Evolutionary conservation across 2,797 vertebrate species (phyloP), one percentile per base, ranked within the genome.

Genomic region (Clarias platycephalus): DNA sequence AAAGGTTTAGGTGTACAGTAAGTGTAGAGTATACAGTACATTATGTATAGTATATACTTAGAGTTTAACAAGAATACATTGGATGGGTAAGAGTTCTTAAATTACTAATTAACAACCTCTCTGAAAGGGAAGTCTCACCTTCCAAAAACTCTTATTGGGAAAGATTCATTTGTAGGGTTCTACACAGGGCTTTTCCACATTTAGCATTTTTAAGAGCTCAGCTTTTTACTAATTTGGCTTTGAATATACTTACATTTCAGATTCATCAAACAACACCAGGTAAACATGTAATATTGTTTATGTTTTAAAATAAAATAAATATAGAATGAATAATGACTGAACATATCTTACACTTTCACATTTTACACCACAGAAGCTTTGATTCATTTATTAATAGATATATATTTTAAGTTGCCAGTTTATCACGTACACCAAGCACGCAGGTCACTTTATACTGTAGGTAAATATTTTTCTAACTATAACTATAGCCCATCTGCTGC

Each of bases 291-390:
- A 24, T 77, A 58, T 58, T 37, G 5, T 62, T 58, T 76, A 22
- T 58, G 53, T 58, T 22, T 34, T 60, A 37, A 37, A 62, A 60
- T 40, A 0, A 37, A 77, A 34, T 77, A 3, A 60, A 31, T 31
- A 12, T 58, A 77, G 55, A 37, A 62, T 60, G 60, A 7, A 62
- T 78, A 78, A 78, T 62, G 31, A 16, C 31, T 78, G 31, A 34
- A 37, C 57, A 40, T 60, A 31, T 62, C 37, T 6, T 40, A 60
- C 12, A 62, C 2, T 40, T 78, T 20, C 22, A 78, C 5, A 78
- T 78, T 60, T 34, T 62, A 63, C 34, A 40, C 16, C 58, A 78
- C 58, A 62, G 34, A 9, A 77, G 55, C 31, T 78, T 78, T 44
- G 34, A 78, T 13, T 78, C 34, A 5, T 44, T 62, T 26, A 78